Evolutionary conservation across 2,888 invertebrate species (phyloP), one percentile per base, ranked within the genome.

Genomic region (Eudasyphora cyanicolor): DNA sequence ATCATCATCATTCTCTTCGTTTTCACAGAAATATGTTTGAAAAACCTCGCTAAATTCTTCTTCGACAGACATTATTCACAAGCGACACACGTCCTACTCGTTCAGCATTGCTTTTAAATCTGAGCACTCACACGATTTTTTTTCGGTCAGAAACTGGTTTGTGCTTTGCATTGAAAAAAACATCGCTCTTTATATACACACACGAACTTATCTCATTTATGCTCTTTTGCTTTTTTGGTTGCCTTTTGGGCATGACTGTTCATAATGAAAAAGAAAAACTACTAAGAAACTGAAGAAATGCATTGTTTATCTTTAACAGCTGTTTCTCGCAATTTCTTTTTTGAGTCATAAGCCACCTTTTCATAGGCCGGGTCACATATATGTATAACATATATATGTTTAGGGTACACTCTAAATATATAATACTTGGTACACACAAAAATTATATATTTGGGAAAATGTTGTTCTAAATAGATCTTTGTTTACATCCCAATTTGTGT

Each of bases 1-100:
- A 57, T 57, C 57, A 57, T 57, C 57, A 57, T 57, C 57, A 57
- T 57, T 57, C 57, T 57, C 57, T 57, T 57, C 24, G 8, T 57
- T 57, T 57, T 57, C 27, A 57, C 27, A 21, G 27, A 24, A 57
- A 24, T 57, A 49, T 49, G 17, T 49, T 49, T 49, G 49, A 49
- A 49, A 49, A 49, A 17, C 49, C 49, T 49, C 49, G 49, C 49
- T 49, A 49, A n/a, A 49, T 49, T 49, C 49, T 49, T 49, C 38
- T 38, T 4, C 38, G 38, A 38, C 38, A 38, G 38, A 38, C 38
- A 38, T 38, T 12, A 38, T 38, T 38, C 38, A 38, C 8, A 38
- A 38, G 38, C 38, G 38, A 38, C 51, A 45, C 45, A 45, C 45
- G 45, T n/a, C 17, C 32, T 32, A 38, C 38, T 38, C 12, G 38